phyloP scores from a whole-genome alignment of 2,797 vertebrate genomes.

The Brachyalestes nurse region DNA sequence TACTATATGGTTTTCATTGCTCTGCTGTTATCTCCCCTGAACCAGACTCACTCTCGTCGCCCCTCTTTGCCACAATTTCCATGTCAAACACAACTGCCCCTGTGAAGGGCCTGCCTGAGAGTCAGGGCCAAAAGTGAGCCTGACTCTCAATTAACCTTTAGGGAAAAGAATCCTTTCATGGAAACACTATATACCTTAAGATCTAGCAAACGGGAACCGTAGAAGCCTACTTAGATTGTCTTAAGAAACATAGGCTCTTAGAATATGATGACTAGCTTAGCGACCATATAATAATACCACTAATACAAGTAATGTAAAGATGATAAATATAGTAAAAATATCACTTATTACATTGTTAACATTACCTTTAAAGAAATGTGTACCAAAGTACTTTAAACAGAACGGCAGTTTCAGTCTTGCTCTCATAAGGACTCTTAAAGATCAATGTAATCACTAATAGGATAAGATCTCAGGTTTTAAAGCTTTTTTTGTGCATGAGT shows the following conservation, averaged over 20 bases:
- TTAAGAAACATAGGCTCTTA: neutral
- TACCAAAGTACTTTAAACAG: too few relatives aligned
- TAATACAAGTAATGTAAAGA: too few relatives aligned
- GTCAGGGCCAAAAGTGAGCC: slow-evolving; percentile 25
- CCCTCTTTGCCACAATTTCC: slow-evolving; percentile 29
- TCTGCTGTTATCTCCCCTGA: slow-evolving; percentile 55
- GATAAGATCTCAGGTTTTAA: too few relatives aligned
- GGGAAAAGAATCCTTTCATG: slow-evolving; percentile 32
- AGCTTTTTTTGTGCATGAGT: too few relatives aligned
- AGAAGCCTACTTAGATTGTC: slow-evolving; percentile 23
- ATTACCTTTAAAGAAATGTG: too few relatives aligned
- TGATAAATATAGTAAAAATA: too few relatives aligned
- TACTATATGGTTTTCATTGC: slow-evolving; percentile 41
- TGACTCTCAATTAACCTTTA: slow-evolving; percentile 59
- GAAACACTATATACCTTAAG: slow-evolving; percentile 16
- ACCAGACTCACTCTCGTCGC: slow-evolving; percentile 47
- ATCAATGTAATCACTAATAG: too few relatives aligned
- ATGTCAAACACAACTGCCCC: slow-evolving; percentile 46
- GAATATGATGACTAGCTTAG: neutral
- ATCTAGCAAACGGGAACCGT: neutral
- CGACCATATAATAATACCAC: too few relatives aligned
- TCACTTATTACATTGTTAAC: too few relatives aligned
- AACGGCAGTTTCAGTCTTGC: too few relatives aligned
- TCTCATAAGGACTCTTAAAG: too few relatives aligned
- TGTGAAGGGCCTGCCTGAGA: slow-evolving; percentile 34